Base-by-base conservation (phyloP, 2,888 invertebrate genomes). In the Catocala sponsa region DNA sequence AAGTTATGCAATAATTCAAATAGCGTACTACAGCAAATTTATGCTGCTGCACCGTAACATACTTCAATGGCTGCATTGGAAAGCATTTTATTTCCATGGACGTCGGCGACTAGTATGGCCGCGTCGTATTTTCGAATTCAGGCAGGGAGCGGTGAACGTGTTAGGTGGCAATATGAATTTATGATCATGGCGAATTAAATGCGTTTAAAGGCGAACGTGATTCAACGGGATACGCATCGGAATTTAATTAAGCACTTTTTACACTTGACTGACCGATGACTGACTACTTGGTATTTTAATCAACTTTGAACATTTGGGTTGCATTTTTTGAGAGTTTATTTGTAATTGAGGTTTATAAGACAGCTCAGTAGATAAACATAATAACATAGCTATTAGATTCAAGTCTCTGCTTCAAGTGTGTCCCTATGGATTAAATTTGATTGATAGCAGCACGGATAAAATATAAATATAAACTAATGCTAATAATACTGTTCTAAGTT, bases 1-100 rank as follows among this genome's bases (percentile, higher is more conserved):
- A 92, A 91, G 90, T 92, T 91, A 91, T 91, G 90, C 89, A 89
- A 92, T 93, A 92, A 93, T 91, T 94, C 92, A 92, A 92, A 92
- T 88, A 88, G 85, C 87, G 87, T 88, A 85, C 80, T 88, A 88
- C 87, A 84, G 89, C 83, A 92, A 93, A 92, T 93, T 90, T 92
- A 93, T 93, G 90, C 92, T 84, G 86, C 84, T 83, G 85, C 91
- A 92, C 90, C 89, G 88, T 85, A 90, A 90, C 91, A 91, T 87
- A 91, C 92, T 91, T 91, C 87, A 91, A 93, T 91, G 84, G 90
- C 86, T 91, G 92, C 91, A 92, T 91, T 89, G 87, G 90, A 91
- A 90, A 90, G 87, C 87, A 91, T 94, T 93, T 93, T 93, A 94
- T 92, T 91, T 92, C 86, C 87, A 89, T 84, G 87, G 88, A 83